Base-by-base conservation (phyloP, 2,113 vertebrate genomes). In the Orthonyx spaldingii region DNA sequence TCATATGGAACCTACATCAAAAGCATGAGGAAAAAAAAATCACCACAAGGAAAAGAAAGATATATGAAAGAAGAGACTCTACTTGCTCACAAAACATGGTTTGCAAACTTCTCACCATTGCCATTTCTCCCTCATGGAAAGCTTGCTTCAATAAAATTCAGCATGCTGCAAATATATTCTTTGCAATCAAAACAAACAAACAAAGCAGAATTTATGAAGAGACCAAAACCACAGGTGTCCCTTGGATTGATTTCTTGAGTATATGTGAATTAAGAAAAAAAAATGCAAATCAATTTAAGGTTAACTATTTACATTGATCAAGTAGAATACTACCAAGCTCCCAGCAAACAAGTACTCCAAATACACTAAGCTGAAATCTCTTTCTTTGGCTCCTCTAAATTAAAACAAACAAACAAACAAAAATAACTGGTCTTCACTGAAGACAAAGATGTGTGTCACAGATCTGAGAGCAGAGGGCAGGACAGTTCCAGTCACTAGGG, bases 401-500 rank as follows among this genome's bases (percentile, higher is more conserved):
- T 87, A 96, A 96, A 98, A 97, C 89, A 94, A 97, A 97, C 77
- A 50, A 86, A 89, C 52, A 55, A 90, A 83, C 86, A 82, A 71
- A 96, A 97, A 96, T 94, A 97, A 98, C 97, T 92, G 93, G 98
- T 99, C 99, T 99, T 99, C 99, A 99, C 96, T 98, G 99, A 99
- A 99, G 99, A 99, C 98, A 97, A 93, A 92, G 94, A 89, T 59
- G 66, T 13, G 39, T 84, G 92, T 95, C 90, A 89, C 91, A 96
- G 97, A 97, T 97, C 96, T 97, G 80, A 90, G 91, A 66, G 93
- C 91, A 91, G 96, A 80, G 84, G 93, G 89, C 83, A 92, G 90
- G 91, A 94, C 93, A 83, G 72, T 93, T 60, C 56, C 79, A 95
- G 97, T 95, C 93, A 89, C 92, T 90, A 66, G 94, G 77, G 95